Conservation (phyloP, 2,888 invertebrate genomes). For the Ectemnius continuus region DNA sequence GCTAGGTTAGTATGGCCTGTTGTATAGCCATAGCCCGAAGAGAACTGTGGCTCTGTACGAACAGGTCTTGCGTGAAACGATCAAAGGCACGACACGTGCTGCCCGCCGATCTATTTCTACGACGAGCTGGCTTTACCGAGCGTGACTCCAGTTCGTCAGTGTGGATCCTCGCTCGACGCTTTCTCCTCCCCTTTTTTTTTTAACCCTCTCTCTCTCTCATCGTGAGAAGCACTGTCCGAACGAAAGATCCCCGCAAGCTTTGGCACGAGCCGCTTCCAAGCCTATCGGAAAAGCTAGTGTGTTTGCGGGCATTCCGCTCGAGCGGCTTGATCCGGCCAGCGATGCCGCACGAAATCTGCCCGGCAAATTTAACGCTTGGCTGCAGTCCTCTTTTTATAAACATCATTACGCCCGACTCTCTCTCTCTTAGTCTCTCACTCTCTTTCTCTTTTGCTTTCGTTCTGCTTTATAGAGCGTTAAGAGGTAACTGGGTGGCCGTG, state of each 20-base stretch:
- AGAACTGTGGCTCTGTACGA: conserved; percentile 15
- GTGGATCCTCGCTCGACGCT: conserved; percentile 6
- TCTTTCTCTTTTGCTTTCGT: background rate
- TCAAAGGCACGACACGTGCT: conserved; percentile 64
- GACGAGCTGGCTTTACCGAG: conserved; percentile 14
- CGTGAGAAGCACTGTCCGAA: background rate
- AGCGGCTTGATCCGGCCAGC: background rate
- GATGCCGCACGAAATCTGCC: background rate
- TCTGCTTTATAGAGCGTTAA: conserved; percentile 2
- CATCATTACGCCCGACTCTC: background rate
- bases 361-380: background rate
- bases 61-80: conserved; percentile 68
- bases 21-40: background rate
- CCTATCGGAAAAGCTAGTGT: conserved; percentile 27
- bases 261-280: background rate
- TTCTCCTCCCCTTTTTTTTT: conserved; percentile 2
- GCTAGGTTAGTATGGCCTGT: conserved; percentile 4
- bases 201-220: background rate
- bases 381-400: background rate
- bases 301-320: background rate
- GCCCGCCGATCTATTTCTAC: conserved; percentile 58
- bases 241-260: conserved; percentile 27
- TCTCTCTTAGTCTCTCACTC: no score
- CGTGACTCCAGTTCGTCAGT: conserved; percentile 24
- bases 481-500: background rate